Evolutionary conservation across 2,113 vertebrate genomes (phyloP).

Genomic region (Empidonax traillii): DNA sequence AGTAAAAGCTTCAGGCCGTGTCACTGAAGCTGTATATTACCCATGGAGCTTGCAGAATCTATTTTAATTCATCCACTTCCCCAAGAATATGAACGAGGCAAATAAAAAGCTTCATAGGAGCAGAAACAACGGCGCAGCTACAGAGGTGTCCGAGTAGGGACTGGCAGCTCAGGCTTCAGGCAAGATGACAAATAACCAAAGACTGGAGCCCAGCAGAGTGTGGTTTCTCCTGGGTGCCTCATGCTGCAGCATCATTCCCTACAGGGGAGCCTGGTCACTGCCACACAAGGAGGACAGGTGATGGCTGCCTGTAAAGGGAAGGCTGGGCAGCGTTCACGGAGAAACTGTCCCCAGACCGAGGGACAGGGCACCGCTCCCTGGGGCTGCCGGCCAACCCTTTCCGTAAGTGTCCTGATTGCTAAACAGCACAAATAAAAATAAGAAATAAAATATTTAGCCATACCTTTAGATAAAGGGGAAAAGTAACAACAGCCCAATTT

Average conservation of each 20-base stretch:
- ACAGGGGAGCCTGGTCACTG: not conserved
- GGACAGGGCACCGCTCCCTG: accelerated
- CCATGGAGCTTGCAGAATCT: not conserved
- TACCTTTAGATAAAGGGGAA: not conserved
- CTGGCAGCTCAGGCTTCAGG: not conserved
- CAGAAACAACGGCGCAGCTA: not conserved
- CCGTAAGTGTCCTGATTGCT: no score
- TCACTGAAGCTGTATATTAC: not conserved
- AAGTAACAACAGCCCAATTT: not conserved
- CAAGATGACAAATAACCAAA: not conserved
- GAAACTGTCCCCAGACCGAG: not conserved
- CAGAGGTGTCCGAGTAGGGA: accelerated
- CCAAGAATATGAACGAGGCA: not conserved
- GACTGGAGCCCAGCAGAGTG: accelerated
- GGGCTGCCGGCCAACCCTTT: not conserved
- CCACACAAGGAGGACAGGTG: not conserved
- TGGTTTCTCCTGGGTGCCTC: not conserved
- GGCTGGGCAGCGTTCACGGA: accelerated
- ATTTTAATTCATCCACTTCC: not conserved
- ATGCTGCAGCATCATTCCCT: not conserved
- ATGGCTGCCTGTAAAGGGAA: not conserved
- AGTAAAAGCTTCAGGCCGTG: not conserved
- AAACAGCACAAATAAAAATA: not conserved
- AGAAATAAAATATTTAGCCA: not conserved
- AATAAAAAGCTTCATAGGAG: not conserved